Conservation (phyloP, 2,888 invertebrate species). For the Parochlus steinenii region DNA sequence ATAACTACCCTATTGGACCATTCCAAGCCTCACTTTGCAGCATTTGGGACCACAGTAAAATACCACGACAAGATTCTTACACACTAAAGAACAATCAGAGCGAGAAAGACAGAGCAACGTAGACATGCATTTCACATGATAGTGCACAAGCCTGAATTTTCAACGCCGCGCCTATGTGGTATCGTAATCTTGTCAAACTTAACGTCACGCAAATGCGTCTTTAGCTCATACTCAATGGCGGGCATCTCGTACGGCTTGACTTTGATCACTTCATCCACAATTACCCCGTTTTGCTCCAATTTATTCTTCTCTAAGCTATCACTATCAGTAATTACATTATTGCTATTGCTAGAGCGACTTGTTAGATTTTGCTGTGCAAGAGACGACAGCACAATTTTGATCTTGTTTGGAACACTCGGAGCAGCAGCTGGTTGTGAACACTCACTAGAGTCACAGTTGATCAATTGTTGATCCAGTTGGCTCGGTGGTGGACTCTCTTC, state of each 20-base stretch:
- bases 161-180: conserved; percentile 53
- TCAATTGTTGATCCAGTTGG: not conserved
- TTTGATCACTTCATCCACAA: conserved; percentile 15
- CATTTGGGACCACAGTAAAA: too few species aligned
- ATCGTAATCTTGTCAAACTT: conserved; percentile 49
- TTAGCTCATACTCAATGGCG: conserved; percentile 35
- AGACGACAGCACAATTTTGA: conserved; percentile 11
- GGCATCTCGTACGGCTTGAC: conserved; percentile 16
- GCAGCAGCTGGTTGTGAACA: not conserved
- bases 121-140: conserved; percentile 52
- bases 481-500: not conserved
- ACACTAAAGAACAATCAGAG: too few species aligned
- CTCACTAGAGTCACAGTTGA: conserved; percentile 5
- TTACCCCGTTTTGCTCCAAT: conserved; percentile 18
- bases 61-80: too few species aligned
- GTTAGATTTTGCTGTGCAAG: conserved; percentile 8
- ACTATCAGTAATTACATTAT: conserved; percentile 10
- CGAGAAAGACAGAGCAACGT: too few species aligned
- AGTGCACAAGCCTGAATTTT: conserved; percentile 72
- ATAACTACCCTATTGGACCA: too few species aligned
- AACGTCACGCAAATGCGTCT: conserved; percentile 47
- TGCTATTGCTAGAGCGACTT: not conserved
- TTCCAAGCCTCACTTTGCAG: too few species aligned
- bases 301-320: conserved; percentile 16
- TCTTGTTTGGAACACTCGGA: conserved; percentile 5